Base-by-base conservation (phyloP, 2,888 invertebrate genomes). In the Lochmaea crataegi region DNA sequence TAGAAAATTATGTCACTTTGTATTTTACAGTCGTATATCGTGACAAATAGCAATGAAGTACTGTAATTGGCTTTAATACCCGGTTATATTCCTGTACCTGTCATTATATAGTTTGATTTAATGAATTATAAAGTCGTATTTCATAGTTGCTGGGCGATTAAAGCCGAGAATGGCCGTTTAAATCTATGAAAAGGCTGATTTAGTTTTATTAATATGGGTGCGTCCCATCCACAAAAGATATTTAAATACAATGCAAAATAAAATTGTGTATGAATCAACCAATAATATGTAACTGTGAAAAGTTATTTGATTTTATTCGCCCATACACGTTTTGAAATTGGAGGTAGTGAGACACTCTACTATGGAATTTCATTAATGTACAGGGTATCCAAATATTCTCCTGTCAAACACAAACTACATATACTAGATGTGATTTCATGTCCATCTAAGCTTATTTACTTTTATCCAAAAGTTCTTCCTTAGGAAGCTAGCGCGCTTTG, bases 21-120 rank as follows among this genome's bases (percentile, higher is more conserved):
- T 79, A 77, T 78, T 79, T 79, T 78, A 80, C 78, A 79, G 73
- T 77, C 72, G 48, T 75, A 77, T 80, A 66, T 73, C 80, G 80
- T 80, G 80, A 78, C 79, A 73, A 73, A 73, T 71, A 45, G 76
- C 76, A 75, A 74, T 80, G 73, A 77, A 77, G 68, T 66, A 77
- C 73, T 60, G 66, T 79, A 80, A 80, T 79, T 80, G 79, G 74
- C 73, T 74, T 75, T 77, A 78, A 79, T 78, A 73, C 74, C 63
- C 61, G 66, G 75, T 69, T 77, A 73, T 73, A 79, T 76, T 76
- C 77, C 76, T 77, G 63, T 72, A 72, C 72, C 77, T 76, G 77
- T 79, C 78, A 76, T 79, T 78, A 78, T 75, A 68, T 72, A 67
- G 75, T 76, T 79, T 74, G 76, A 75, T 76, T 76, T 73, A 77